Conservation (phyloP, 2,113 vertebrate species). For the Corvus hawaiiensis region DNA sequence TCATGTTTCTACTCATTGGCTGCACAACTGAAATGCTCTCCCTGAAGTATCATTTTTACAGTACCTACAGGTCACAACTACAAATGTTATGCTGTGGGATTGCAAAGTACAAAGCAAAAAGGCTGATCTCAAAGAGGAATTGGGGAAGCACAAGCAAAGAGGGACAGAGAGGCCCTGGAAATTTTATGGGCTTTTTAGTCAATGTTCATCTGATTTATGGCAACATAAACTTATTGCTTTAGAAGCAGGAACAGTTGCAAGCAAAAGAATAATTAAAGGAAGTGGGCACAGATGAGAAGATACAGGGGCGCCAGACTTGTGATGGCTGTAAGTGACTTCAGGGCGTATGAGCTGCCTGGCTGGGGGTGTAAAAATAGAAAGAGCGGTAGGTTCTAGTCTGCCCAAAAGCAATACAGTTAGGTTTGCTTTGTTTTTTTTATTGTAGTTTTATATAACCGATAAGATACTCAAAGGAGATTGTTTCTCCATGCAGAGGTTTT, state of each 20-base stretch:
- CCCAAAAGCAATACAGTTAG: not conserved
- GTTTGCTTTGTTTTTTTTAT: not conserved
- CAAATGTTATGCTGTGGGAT: not conserved
- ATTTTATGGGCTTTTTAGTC: not conserved
- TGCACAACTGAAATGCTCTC: not conserved
- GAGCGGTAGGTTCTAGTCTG: not conserved
- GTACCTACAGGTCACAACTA: not conserved
- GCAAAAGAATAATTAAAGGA: not conserved
- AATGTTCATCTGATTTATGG: not conserved
- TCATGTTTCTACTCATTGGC: not conserved
- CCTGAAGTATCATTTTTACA: accelerated
- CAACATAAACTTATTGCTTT: not conserved
- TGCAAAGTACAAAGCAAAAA: not conserved
- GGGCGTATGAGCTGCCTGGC: not conserved
- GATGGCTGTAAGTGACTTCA: not conserved
- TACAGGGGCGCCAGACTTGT: not conserved
- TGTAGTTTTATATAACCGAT: not conserved
- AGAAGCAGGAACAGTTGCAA: not conserved
- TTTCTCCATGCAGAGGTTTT: not conserved
- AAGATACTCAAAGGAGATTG: not conserved
- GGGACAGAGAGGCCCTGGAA: not conserved
- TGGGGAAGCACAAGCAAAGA: accelerated
- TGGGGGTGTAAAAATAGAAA: not conserved
- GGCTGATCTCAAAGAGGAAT: not conserved
- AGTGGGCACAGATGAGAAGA: not conserved